These are phyloP conservation scores for Conus betulinus DNA, from an alignment of 1,140 invertebrate genomes.

Conservation along the genomic window DNA sequence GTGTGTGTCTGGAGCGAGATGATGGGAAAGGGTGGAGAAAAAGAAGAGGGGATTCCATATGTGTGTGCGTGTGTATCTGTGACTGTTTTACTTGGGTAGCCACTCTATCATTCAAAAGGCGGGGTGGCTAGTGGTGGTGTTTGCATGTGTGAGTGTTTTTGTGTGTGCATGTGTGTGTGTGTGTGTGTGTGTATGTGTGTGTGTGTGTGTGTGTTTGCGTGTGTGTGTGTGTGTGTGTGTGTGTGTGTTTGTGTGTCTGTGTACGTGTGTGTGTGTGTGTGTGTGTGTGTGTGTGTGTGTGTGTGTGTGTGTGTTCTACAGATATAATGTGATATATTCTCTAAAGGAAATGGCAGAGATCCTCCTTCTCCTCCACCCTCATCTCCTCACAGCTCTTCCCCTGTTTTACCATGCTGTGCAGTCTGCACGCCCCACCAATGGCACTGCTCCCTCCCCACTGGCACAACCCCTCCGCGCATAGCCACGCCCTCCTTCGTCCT, in stretches of 20 bases:
- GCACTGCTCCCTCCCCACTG: too few species aligned
- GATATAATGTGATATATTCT: too few species aligned
- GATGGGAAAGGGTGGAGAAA: too few species aligned
- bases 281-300: not conserved
- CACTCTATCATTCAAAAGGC: too few species aligned
- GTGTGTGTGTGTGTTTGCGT: constrained; percentile 22
- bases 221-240: constrained; percentile 8
- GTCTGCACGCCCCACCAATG: too few species aligned
- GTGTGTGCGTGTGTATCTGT: too few species aligned
- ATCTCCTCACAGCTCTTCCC: not conserved
- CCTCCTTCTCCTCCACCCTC: not conserved
- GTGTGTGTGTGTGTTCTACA: not conserved
- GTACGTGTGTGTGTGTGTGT: constrained; percentile 5
- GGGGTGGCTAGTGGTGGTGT: not conserved
- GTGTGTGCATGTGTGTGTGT: not conserved
- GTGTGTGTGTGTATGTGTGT: constrained; percentile 13
- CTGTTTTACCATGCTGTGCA: not conserved
- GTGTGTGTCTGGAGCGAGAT: too few species aligned
- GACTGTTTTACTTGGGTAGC: too few species aligned
- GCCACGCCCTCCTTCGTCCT: too few species aligned
- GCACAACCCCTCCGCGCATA: too few species aligned
- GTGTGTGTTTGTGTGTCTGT: not conserved
- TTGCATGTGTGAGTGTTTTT: not conserved
- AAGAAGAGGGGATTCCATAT: too few species aligned
- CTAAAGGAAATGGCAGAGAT: too few species aligned